These are phyloP conservation scores for Trissonchulus latispiculum DNA, from an alignment of 2,888 invertebrate genomes.

Conservation along the genomic window DNA sequence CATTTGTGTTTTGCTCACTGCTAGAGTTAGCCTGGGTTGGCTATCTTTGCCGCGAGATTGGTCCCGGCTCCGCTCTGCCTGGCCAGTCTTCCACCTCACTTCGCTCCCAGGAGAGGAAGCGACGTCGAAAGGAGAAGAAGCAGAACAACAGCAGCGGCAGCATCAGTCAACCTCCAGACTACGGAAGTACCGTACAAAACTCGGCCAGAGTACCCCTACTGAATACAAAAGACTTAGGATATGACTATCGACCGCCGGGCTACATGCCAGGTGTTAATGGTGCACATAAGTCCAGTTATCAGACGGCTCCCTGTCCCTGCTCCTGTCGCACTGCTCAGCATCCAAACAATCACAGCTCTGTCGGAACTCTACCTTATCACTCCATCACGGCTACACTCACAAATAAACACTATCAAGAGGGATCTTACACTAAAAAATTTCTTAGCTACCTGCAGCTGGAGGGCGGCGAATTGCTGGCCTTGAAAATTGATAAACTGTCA, in stretches of 20 bases:
- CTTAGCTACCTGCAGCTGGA: neutral
- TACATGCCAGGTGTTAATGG: neutral
- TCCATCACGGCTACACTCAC: neutral
- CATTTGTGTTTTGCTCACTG: constrained; percentile 24
- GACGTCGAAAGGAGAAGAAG: neutral
- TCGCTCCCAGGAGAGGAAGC: neutral
- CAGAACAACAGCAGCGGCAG: neutral
- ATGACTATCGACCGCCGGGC: constrained; percentile 42
- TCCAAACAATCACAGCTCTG: neutral
- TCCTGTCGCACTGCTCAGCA: neutral
- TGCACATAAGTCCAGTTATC: neutral
- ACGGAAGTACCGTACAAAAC: neutral
- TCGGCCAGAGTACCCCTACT: neutral
- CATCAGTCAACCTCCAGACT: neutral
- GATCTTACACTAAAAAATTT: neutral
- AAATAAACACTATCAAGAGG: neutral
- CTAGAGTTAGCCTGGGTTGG: constrained; percentile 25
- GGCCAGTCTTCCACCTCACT: neutral
- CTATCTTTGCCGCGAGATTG: constrained; percentile 23
- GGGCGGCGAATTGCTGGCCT: constrained; percentile 13
- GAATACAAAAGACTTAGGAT: constrained; percentile 17
- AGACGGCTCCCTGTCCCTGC: neutral
- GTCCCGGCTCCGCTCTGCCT: neutral
- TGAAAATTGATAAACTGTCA: constrained; percentile 21
- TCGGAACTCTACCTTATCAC: neutral